A percentile compares a stretch with the other conserved stretches of the same genome.
These are phyloP conservation scores for Raja brachyura DNA, from an alignment of 2,113 vertebrate species.

Conservation along the genomic window DNA sequence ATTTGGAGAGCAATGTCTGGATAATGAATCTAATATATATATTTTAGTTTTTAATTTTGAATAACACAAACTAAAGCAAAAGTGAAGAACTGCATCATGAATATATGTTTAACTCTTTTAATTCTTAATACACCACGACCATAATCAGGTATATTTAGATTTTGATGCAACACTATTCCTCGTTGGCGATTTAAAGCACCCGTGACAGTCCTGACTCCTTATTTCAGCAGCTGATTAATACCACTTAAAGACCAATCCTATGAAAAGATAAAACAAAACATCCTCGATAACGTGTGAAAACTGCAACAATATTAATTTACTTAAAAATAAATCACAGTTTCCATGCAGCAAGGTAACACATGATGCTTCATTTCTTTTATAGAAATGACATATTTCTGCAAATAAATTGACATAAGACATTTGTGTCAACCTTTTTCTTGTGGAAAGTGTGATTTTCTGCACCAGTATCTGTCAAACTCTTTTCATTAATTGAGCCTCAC, in stretches of 20 bases:
- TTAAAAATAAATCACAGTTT: slow-evolving; percentile 27
- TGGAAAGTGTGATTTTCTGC: slow-evolving; percentile 47
- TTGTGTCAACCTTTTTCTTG: slow-evolving; percentile 55
- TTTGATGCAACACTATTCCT: background rate
- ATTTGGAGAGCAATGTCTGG: background rate
- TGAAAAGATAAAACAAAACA: slow-evolving; percentile 7
- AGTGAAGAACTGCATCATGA: background rate
- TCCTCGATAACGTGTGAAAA: background rate
- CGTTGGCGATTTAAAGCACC: background rate
- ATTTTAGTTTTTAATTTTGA: background rate
- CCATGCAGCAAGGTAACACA: background rate
- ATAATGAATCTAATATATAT: background rate
- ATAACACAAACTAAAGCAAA: background rate
- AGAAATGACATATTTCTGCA: slow-evolving; percentile 52
- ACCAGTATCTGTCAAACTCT: slow-evolving; percentile 59
- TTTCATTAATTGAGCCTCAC: slow-evolving; percentile 80
- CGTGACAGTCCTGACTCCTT: background rate
- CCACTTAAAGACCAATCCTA: slow-evolving; percentile 8
- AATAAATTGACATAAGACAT: slow-evolving; percentile 51
- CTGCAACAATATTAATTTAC: slow-evolving; percentile 16
- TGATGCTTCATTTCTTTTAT: slow-evolving; percentile 1
- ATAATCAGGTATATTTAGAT: slow-evolving; percentile 7
- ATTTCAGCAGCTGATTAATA: slow-evolving; percentile 33
- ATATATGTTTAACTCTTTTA: background rate
- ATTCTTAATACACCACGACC: background rate